phyloP scores from a whole-genome alignment of 2,888 invertebrate species.

The Ennomos erosarius region DNA sequence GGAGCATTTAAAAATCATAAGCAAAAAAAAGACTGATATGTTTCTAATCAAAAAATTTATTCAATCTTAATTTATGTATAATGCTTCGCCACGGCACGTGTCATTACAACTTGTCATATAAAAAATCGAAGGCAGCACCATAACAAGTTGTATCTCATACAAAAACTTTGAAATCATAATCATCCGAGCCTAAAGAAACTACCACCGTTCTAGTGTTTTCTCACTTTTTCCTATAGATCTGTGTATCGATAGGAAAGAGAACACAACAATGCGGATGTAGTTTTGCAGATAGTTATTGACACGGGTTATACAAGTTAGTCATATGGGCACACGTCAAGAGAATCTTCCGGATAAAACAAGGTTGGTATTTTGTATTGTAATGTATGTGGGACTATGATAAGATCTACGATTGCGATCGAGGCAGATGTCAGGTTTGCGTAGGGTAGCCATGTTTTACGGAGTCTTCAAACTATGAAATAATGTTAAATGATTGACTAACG shows the following conservation, averaged over 20 bases:
- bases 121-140: slow-evolving; percentile 13
- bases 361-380: slow-evolving; percentile 55
- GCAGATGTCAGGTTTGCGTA: slow-evolving; percentile 22
- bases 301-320: slow-evolving; percentile 31
- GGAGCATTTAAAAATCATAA: no score
- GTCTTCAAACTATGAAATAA: not conserved
- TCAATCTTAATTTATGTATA: not conserved
- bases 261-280: no score
- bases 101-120: slow-evolving; percentile 13
- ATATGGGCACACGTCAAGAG: slow-evolving; percentile 32
- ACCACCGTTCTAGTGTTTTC: no score
- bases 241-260: no score
- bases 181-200: no score
- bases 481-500: not conserved
- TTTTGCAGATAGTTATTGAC: no score
- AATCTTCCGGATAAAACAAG: slow-evolving; percentile 28
- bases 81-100: slow-evolving; percentile 4
- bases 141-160: not conserved
- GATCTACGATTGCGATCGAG: slow-evolving; percentile 41
- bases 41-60: slow-evolving; percentile 4
- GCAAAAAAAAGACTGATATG: no score
- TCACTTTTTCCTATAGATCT: no score
- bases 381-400: slow-evolving; percentile 54
- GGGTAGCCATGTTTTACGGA: not conserved
- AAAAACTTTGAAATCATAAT: not conserved